Conservation (phyloP, 2,888 invertebrate genomes). For the Diachrysia chrysitis region DNA sequence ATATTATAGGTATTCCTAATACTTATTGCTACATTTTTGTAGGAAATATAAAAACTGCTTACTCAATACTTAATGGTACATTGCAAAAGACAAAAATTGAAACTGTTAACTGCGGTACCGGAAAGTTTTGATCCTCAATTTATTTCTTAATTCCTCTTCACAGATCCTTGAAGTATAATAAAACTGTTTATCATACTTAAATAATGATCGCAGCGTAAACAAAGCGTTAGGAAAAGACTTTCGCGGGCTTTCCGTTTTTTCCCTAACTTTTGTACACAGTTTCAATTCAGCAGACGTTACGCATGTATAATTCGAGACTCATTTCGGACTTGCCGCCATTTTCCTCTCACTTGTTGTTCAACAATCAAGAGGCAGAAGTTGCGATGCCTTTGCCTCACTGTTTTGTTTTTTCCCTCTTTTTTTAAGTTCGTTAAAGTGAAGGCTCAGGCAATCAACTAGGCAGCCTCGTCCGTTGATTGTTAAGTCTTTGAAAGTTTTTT, state of each 20-base stretch:
- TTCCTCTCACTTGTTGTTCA: constrained; percentile 59
- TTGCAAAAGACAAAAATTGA: constrained; percentile 37
- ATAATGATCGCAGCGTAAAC: constrained; percentile 54
- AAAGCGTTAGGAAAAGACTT: constrained; percentile 42
- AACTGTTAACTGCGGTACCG: constrained; percentile 27
- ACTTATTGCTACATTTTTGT: no score
- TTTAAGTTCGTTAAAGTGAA: constrained; percentile 70
- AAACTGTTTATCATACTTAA: constrained; percentile 56
- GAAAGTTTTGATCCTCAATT: constrained; percentile 43
- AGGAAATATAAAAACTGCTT: neutral
- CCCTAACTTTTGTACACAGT: constrained; percentile 53
- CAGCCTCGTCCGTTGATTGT: constrained; percentile 60
- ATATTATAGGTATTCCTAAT: no score
- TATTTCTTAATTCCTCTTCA: constrained; percentile 42
- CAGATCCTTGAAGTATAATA: constrained; percentile 37
- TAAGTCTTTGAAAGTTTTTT: constrained; percentile 60
- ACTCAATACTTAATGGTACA: neutral
- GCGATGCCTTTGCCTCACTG: constrained; percentile 55
- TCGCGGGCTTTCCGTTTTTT: constrained; percentile 24
- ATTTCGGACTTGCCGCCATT: constrained; percentile 57
- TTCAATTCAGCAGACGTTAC: constrained; percentile 67
- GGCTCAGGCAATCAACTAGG: constrained; percentile 66
- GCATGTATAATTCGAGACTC: constrained; percentile 76
- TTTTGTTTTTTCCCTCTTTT: constrained; percentile 64
- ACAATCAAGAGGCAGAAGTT: constrained; percentile 64